These are phyloP conservation scores for Nautilus pompilius DNA, from an alignment of 1,140 invertebrate species.

Conservation along the genomic window DNA sequence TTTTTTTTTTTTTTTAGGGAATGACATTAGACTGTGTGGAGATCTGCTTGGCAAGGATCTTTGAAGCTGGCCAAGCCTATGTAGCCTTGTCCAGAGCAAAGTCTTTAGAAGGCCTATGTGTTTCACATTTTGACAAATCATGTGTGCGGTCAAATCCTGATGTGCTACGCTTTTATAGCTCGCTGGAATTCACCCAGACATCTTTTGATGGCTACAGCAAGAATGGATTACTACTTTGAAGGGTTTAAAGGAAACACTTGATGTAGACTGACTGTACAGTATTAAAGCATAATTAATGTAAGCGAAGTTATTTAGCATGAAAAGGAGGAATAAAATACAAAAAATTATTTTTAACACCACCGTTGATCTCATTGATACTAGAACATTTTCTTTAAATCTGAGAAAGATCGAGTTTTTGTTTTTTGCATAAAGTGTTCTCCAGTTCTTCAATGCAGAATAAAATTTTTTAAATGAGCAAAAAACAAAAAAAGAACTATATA, in stretches of 20 bases:
- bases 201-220: not conserved
- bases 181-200: constrained; percentile 27
- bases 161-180: constrained; percentile 79
- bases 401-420: no score
- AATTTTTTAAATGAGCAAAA: no score
- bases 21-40: constrained; percentile 93
- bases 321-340: no score
- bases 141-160: constrained; percentile 86
- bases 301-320: not conserved
- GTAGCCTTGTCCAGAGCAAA: constrained; percentile 89
- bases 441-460: no score
- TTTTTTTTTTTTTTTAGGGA: constrained; percentile 62
- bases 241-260: not conserved
- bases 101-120: constrained; percentile 76
- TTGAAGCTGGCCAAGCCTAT: constrained; percentile 94
- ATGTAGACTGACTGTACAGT: not conserved
- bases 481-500: no score
- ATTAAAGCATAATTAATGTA: not conserved
- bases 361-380: no score
- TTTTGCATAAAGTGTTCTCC: no score
- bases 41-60: constrained; percentile 77
- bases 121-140: constrained; percentile 80
- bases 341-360: no score
- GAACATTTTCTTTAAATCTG: no score
- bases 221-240: not conserved